A percentile compares a stretch with the other conserved stretches of the same genome.
These are phyloP conservation scores for Atrichornis clamosus DNA, from an alignment of 2,113 vertebrate species.

Conservation along the genomic window DNA sequence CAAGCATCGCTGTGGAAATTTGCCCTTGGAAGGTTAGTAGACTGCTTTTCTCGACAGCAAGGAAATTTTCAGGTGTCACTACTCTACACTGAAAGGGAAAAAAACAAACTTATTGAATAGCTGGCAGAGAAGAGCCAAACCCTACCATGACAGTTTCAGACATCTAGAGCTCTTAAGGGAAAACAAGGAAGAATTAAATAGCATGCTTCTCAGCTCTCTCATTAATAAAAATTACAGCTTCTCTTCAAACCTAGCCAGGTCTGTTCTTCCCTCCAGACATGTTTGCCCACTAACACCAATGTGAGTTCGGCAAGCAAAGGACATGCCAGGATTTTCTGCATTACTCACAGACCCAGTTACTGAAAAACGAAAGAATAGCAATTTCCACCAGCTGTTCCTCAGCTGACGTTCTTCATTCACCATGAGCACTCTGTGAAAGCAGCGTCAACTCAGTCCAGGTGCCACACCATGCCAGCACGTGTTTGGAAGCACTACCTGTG, in stretches of 20 bases:
- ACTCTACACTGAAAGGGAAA: not conserved
- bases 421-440: accelerated
- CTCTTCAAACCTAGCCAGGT: not conserved
- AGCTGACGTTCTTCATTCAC: accelerated
- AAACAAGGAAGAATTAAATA: not conserved
- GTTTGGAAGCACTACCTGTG: conserved; percentile 74
- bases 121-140: not conserved
- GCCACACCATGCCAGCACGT: accelerated
- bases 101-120: not conserved
- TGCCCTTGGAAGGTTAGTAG: not conserved
- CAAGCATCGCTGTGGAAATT: not conserved
- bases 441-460: accelerated
- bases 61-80: not conserved
- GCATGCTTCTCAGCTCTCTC: not conserved
- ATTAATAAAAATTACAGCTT: not conserved
- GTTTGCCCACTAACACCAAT: not conserved
- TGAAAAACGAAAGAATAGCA: not conserved
- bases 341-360: not conserved
- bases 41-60: not conserved
- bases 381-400: not conserved
- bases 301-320: not conserved
- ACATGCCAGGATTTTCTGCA: not conserved
- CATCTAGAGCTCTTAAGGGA: not conserved
- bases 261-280: not conserved
- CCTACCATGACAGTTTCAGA: not conserved